Base-by-base conservation (phyloP, 2,113 vertebrate species). In the Ariopsis seemanni region DNA sequence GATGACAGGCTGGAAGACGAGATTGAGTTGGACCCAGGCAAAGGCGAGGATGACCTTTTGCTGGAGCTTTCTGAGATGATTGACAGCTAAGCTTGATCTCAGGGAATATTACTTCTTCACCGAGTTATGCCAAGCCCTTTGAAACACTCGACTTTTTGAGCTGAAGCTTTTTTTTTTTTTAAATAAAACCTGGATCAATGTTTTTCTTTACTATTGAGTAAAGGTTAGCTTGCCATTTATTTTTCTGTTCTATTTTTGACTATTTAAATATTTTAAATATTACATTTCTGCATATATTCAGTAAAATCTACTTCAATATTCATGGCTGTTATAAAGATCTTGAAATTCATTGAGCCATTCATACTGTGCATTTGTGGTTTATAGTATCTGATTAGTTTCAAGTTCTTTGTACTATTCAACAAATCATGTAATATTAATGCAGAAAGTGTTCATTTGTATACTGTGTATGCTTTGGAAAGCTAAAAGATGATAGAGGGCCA, bases 51-150 rank as follows among this genome's bases (percentile, higher is more conserved):
- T 0, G 98, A 97, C 82, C 96, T 99, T 63, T 93, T 99, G n/a
- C 94, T 98, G 90, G 98, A 99, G 90, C 96, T 99, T 0, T 97
- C 97, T 0, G 96, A 99, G 89, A 98, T 99, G 97, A 99, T 98
- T 52, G 97, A 97, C 93, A 98, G 96, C 92, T 98, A 92, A 93
- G 87, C 9, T 50, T 30, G 71, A 60, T 18, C 52, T 50, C 20
- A 1, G 50, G 9, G 0, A 81, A 62, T 58, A 17, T 50, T 10
- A 52, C 1, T 77, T 25, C 4, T 79, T 18, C 1, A 55, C 27
- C 42, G 50, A 27, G 62, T 67, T 10, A 65, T 5, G 30, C 9
- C 25, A 15, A 18, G 52, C 30, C 15, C 52, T 78, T 53, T 0
- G 57, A 30, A 79, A 18, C 12, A 81, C 52, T 53, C 55, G 10